Evolutionary conservation across 35 echinoderm and acorn worm genomes (phyloP), one percentile per base, ranked within the genome.

Genomic region (Amphiura filiformis): DNA sequence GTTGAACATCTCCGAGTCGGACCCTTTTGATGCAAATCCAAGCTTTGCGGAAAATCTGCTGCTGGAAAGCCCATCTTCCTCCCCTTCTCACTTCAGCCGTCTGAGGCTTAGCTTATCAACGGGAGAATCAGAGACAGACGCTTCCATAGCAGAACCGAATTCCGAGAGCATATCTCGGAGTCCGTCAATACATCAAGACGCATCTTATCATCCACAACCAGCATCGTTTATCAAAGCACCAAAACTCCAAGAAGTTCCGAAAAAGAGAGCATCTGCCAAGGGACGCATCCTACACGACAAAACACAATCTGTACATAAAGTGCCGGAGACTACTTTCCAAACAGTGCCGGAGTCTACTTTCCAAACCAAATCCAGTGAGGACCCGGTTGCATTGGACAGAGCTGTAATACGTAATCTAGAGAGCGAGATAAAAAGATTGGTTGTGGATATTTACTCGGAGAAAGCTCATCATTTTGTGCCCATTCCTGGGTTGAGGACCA

Each of bases 381-480:
- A 82, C 56, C 31, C 61, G 77, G 9, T 82, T 79, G 1, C 49
- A 82, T 5, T 34, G 39, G 36, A 89, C 80, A 89, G 76, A 41
- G 49, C 79, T 39, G 87, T 81, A 38, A 89, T 89, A 35, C 65
- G 56, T 88, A 84, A 87, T 57, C 64, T 92, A 22, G 85, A 92
- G 65, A 80, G 78, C 80, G 91, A 92, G 76, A 56, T 92, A 9
- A 81, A 87, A 75, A 81, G 65, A 23, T 79, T 92, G 35, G 91
- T 92, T 23, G 61, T 92, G 84, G 84, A 92, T 38, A 92, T 92
- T 52, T 92, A 92, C 39, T 92, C 91, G 39, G 91, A 87, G 26
- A 82, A 76, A 42, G 65, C 79, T 15, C 85, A 84, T 36, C 65
- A 87, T 15, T 92, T 92, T 87, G 56, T 86, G 13, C 91, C 91